Evolutionary conservation across 2,113 vertebrate species (phyloP).

Genomic region (Laterallus jamaicensis): DNA sequence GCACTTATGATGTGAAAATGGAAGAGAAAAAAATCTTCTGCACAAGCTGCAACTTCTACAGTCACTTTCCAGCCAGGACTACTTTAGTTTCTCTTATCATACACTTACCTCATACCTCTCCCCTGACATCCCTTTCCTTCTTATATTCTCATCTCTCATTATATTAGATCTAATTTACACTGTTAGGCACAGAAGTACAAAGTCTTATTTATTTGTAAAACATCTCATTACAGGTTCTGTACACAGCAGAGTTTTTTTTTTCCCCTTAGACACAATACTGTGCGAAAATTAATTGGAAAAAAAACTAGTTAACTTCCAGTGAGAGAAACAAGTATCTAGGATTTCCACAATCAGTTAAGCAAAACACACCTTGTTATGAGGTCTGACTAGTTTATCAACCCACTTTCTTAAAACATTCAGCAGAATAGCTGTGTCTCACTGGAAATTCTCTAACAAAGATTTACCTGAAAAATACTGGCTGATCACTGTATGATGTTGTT

Average conservation of each 20-base stretch:
- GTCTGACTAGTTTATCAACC: neutral
- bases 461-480: conserved; percentile 96
- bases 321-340: neutral
- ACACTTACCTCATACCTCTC: neutral
- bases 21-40: neutral
- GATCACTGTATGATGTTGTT: conserved; percentile 80
- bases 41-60: neutral
- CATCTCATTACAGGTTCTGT: neutral
- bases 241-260: neutral
- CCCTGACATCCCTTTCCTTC: neutral
- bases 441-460: neutral
- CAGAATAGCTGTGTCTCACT: neutral
- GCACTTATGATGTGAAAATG: neutral
- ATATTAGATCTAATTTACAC: neutral
- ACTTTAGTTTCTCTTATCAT: neutral
- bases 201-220: neutral
- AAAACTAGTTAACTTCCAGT: neutral
- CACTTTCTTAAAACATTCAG: neutral
- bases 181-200: neutral
- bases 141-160: neutral
- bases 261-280: neutral
- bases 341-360: neutral
- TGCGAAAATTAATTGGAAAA: neutral
- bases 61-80: neutral
- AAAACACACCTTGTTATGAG: neutral